A percentile compares a stretch with the other conserved stretches of the same genome.
Evolutionary conservation across 2,888 invertebrate genomes (phyloP).

Genomic region (Tricholauxania praeusta): DNA sequence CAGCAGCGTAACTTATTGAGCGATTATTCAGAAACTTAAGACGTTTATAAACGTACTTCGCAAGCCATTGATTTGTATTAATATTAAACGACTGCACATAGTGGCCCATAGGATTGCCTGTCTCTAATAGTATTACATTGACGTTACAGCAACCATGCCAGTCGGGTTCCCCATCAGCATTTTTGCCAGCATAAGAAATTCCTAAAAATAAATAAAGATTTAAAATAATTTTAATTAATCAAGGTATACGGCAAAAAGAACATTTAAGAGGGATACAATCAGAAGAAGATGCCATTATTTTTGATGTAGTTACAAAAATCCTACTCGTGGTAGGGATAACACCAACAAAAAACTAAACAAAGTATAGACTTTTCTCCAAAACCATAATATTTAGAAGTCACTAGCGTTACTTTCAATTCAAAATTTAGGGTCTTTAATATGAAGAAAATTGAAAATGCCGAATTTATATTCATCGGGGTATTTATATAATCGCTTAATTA

Average conservation of each 20-base stretch:
- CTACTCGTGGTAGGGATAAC: too few species aligned
- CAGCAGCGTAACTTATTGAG: conserved; percentile 82
- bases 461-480: too few species aligned
- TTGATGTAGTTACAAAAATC: too few species aligned
- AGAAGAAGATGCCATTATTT: too few species aligned
- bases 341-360: too few species aligned
- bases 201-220: conserved; percentile 70
- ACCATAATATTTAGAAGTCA: too few species aligned
- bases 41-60: conserved; percentile 93
- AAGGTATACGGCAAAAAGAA: not conserved
- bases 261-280: too few species aligned
- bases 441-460: too few species aligned
- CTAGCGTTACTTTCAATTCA: too few species aligned
- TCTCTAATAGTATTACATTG: conserved; percentile 83
- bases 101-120: conserved; percentile 85
- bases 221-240: not conserved
- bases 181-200: conserved; percentile 72
- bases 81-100: conserved; percentile 94
- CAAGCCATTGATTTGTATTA: conserved; percentile 95
- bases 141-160: conserved; percentile 96
- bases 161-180: conserved; percentile 79
- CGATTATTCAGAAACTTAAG: conserved; percentile 90
- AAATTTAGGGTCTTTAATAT: too few species aligned
- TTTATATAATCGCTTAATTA: too few species aligned
- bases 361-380: too few species aligned